Base-by-base conservation (phyloP, 2,113 vertebrate genomes). In the Nothocercus nigrocapillus region DNA sequence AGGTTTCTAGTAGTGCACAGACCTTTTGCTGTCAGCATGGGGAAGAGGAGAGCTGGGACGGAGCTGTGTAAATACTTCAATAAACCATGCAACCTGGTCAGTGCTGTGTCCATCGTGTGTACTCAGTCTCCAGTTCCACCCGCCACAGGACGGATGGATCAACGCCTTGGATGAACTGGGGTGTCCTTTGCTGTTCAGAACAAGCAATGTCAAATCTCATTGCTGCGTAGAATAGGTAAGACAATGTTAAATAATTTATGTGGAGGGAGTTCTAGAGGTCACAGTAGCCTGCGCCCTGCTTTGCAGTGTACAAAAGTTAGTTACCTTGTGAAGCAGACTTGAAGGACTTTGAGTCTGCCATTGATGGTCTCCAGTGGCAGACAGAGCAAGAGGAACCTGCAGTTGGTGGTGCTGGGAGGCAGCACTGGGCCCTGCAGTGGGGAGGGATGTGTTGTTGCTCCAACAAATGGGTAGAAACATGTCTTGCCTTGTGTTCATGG, bases 301-400 rank as follows among this genome's bases (percentile, higher is more conserved):
- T 61, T 30, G 28, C 51, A 49, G 13, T 21, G 8, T 15, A 9
- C 3, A 1, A 62, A 38, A 28, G 16, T 38, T 2, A 58, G 1
- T 2, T 56, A 56, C 28, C 28, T 56, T 32, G 53, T 58, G 54
- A 9, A 38, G 28, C 28, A 13, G 21, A 28, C 42, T n/a, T 15
- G 12, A 47, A 68, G 70, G 66, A 75, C 51, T 19, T 24, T 22
- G 21, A 3, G 0, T 6, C 56, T 56, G 18, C 61, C 1, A 0
- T 21, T 54, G 30, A 28, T 83, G 68, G n/a, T 15, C 44, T 64
- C 42, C 17, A 14, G 70, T 18, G 14, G 16, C 70, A 47, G n/a
- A 64, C 40, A n/a, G 78, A 49, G 40, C 0, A 1, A 21, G 38
- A 20, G 0, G 1, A 77, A 45, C 32, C 44, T 1, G 0, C 4